phyloP scores from a whole-genome alignment of 2,888 invertebrate species.

The Hypercompe scribonia region DNA sequence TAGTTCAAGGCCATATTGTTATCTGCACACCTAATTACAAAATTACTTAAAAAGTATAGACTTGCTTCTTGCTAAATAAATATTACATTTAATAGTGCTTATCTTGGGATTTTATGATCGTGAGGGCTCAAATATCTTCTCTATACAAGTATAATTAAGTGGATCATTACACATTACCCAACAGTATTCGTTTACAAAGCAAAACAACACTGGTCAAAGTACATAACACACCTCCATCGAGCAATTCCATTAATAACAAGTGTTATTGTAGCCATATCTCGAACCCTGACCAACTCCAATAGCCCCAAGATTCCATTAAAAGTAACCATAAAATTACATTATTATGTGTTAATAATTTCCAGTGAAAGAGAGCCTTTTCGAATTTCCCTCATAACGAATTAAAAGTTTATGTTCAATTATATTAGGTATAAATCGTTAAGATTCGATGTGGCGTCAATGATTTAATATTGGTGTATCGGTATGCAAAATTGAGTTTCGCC shows the following conservation, averaged over 20 bases:
- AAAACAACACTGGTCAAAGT: slow-evolving; percentile 38
- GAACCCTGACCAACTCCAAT: slow-evolving; percentile 73
- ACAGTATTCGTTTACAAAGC: slow-evolving; percentile 15
- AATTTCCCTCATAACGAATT: slow-evolving; percentile 69
- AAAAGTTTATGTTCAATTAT: slow-evolving; percentile 68
- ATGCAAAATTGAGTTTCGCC: slow-evolving; percentile 66
- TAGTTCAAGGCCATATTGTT: slow-evolving; percentile 31
- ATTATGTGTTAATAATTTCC: slow-evolving; percentile 86
- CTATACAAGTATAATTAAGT: slow-evolving; percentile 28
- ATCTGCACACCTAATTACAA: slow-evolving; percentile 18
- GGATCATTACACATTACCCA: slow-evolving; percentile 30
- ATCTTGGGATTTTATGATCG: slow-evolving; percentile 38
- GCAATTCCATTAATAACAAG: slow-evolving; percentile 78
- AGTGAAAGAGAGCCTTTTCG: slow-evolving; percentile 72
- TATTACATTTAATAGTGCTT: slow-evolving; percentile 42
- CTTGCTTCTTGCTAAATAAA: slow-evolving; percentile 42
- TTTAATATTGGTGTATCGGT: slow-evolving; percentile 55
- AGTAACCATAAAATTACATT: slow-evolving; percentile 84
- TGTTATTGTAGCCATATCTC: slow-evolving; percentile 79
- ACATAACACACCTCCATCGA: slow-evolving; percentile 62
- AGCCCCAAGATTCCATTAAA: slow-evolving; percentile 83
- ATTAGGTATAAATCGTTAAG: slow-evolving; percentile 60
- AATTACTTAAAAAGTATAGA: slow-evolving; percentile 22
- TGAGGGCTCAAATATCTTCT: slow-evolving; percentile 25
- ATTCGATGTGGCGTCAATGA: slow-evolving; percentile 58